phyloP scores from a whole-genome alignment of 2,888 invertebrate species.

The Nebria salina region DNA sequence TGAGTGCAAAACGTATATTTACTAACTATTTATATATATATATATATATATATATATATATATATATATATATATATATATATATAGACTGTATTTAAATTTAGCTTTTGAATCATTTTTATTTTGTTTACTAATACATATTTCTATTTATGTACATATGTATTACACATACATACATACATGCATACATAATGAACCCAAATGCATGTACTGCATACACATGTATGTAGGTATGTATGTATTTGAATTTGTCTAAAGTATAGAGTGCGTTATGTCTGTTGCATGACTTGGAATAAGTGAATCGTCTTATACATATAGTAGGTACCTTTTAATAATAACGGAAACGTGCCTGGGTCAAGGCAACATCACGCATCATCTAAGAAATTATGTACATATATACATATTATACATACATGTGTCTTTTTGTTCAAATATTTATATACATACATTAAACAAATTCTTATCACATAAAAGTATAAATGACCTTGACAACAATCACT shows the following conservation, averaged over 20 bases:
- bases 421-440: slow-evolving; percentile 19
- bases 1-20: background rate
- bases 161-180: background rate
- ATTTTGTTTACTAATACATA: too few species aligned
- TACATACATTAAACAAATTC: background rate
- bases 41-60: slow-evolving; percentile 26
- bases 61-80: slow-evolving; percentile 20
- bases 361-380: background rate
- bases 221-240: background rate
- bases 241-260: background rate
- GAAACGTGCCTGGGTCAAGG: background rate
- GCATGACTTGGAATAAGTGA: slow-evolving; percentile 23
- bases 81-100: background rate
- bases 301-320: slow-evolving; percentile 13
- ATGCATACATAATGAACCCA: background rate
- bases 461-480: too few species aligned
- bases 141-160: background rate
- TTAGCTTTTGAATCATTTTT: too few species aligned
- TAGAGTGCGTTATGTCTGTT: background rate
- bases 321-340: background rate
- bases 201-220: too few species aligned
- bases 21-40: slow-evolving; percentile 4
- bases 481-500: too few species aligned
- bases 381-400: background rate
- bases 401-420: slow-evolving; percentile 17